Percentiles rank a stretch among this genome's conserved stretches.
Evolutionary conservation across 2,888 invertebrate genomes (phyloP).

Genomic region (Tenodera sinensis): DNA sequence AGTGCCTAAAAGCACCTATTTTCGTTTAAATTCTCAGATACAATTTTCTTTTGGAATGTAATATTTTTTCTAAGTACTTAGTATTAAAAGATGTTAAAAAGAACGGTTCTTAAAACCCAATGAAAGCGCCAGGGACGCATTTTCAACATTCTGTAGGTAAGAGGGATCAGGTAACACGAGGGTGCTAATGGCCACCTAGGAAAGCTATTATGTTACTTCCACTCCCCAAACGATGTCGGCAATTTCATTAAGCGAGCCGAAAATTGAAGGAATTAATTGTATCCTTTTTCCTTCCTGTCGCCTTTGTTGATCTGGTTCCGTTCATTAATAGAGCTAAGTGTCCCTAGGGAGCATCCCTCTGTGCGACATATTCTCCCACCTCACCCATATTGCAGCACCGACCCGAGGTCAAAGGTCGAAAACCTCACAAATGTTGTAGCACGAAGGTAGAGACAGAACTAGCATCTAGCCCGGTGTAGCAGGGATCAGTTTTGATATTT

Average conservation of each 20-base stretch:
- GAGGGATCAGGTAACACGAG: too few species aligned
- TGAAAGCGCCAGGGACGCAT: too few species aligned
- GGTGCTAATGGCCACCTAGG: background rate
- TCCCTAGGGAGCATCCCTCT: background rate
- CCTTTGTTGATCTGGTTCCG: background rate
- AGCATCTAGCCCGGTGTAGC: too few species aligned
- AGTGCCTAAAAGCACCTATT: too few species aligned
- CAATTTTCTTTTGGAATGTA: too few species aligned
- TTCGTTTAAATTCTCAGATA: too few species aligned
- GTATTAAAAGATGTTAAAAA: too few species aligned
- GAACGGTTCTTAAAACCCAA: too few species aligned
- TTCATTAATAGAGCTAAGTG: background rate
- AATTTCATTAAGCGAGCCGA: background rate
- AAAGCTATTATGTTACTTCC: background rate
- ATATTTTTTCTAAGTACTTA: too few species aligned
- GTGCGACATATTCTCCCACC: background rate
- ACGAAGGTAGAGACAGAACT: too few species aligned
- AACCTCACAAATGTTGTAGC: background rate
- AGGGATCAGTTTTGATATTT: too few species aligned
- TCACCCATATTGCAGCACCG: background rate
- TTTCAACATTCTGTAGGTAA: too few species aligned
- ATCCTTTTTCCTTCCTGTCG: background rate
- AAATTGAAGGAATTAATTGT: background rate
- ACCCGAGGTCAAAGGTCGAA: background rate
- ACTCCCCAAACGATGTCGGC: background rate